Percentiles rank a stretch among this genome's conserved stretches.
phyloP scores from a whole-genome alignment of 2,888 invertebrate species.

The Nomada fabriciana region DNA sequence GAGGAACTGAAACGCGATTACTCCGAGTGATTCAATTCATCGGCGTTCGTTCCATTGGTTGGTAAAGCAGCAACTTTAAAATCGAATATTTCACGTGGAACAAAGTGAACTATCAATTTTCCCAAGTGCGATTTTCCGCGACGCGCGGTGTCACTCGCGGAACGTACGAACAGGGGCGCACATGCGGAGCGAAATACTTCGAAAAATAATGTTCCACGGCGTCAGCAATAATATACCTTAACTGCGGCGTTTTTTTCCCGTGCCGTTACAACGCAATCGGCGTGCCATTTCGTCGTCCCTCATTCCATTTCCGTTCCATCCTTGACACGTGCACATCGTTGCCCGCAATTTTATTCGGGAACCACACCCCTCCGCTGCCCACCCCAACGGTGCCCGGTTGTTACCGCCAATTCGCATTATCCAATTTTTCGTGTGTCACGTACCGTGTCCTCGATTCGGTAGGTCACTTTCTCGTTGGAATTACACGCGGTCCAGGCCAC shows the following conservation, averaged over 20 bases:
- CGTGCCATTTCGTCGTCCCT: constrained; percentile 43
- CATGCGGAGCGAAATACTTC: constrained; percentile 50
- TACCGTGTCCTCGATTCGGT: constrained; percentile 61
- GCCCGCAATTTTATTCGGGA: constrained; percentile 53
- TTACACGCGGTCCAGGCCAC: constrained; percentile 43
- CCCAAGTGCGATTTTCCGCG: constrained; percentile 29
- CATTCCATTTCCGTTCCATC: constrained; percentile 4
- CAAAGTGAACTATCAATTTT: constrained; percentile 44
- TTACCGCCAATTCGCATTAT: constrained; percentile 65
- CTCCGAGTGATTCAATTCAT: background rate
- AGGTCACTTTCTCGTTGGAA: constrained; percentile 60
- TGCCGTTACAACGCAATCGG: constrained; percentile 55
- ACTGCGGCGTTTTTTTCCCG: constrained; percentile 43
- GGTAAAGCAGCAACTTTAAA: background rate
- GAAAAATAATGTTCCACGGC: constrained; percentile 47
- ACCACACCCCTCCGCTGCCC: background rate
- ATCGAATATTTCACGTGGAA: background rate
- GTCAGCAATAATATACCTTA: constrained; percentile 58
- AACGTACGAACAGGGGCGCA: constrained; percentile 43
- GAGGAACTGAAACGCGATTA: background rate
- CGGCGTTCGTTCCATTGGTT: background rate
- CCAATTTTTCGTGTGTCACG: constrained; percentile 65
- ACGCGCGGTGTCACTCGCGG: constrained; percentile 42
- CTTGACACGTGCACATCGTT: constrained; percentile 52
- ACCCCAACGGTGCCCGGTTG: constrained; percentile 18